Evolutionary conservation across 2,113 vertebrate species (phyloP).

Genomic region (Antennarius striatus): DNA sequence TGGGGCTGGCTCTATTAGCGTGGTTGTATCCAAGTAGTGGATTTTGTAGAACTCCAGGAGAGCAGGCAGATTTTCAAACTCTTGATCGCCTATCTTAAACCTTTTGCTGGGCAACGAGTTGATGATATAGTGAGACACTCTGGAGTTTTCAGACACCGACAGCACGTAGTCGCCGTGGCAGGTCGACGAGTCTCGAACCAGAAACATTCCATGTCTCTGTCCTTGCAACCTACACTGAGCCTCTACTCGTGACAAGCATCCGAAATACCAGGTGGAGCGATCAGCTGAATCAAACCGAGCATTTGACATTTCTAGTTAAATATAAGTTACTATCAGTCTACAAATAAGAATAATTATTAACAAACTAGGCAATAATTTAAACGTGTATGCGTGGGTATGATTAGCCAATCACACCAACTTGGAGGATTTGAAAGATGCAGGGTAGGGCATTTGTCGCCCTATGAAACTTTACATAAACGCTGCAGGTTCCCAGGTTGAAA

Average conservation of each 20-base stretch:
- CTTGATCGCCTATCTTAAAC: slow-evolving; percentile 98
- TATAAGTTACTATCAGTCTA: slow-evolving; percentile 62
- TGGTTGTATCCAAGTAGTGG: slow-evolving; percentile 99
- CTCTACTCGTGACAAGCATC: slow-evolving; percentile 91
- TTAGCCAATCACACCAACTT: slow-evolving; percentile 36
- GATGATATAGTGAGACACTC: slow-evolving; percentile 99
- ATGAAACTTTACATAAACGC: slow-evolving; percentile 25
- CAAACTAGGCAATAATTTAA: slow-evolving; percentile 55
- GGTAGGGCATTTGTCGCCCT: slow-evolving; percentile 55
- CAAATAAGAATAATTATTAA: slow-evolving; percentile 14
- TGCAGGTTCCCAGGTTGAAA: slow-evolving; percentile 14
- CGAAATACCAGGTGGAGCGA: slow-evolving; percentile 95
- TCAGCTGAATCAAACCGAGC: slow-evolving; percentile 94
- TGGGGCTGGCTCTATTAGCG: slow-evolving; percentile 94
- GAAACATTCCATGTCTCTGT: slow-evolving; percentile 94
- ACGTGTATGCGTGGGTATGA: slow-evolving; percentile 8
- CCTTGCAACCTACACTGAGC: slow-evolving; percentile 93
- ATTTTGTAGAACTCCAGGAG: slow-evolving; percentile 99
- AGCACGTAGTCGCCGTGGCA: slow-evolving; percentile 97
- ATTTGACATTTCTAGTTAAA: slow-evolving; percentile 83
- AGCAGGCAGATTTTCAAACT: slow-evolving; percentile 92
- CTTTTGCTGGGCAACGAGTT: slow-evolving; percentile 94
- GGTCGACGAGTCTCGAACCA: slow-evolving; percentile 97
- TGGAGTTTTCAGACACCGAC: slow-evolving; percentile 97
- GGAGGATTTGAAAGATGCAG: slow-evolving; percentile 39